These are phyloP conservation scores for Nemapogon koenigi DNA, from an alignment of 2,888 invertebrate species.

Conservation along the genomic window DNA sequence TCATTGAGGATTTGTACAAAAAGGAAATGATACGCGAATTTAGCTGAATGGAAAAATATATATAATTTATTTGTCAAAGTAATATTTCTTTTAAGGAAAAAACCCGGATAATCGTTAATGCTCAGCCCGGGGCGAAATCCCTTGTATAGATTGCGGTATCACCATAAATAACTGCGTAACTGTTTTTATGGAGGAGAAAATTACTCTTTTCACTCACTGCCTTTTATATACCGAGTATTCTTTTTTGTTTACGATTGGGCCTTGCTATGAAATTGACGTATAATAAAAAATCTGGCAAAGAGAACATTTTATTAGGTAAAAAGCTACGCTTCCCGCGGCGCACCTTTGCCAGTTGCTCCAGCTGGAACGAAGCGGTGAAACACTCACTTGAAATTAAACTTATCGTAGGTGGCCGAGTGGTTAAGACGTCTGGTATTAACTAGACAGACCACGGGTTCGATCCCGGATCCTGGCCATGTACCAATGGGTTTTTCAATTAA, in stretches of 20 bases:
- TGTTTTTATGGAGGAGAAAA: slow-evolving; percentile 56
- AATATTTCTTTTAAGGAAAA: slow-evolving; percentile 49
- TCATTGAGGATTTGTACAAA: neutral
- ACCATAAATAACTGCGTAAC: slow-evolving; percentile 59
- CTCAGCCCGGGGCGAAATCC: slow-evolving; percentile 50
- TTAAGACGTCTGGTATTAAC: no score
- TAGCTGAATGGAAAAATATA: slow-evolving; percentile 1
- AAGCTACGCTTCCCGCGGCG: neutral
- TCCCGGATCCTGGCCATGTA: no score
- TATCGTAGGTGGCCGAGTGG: no score
- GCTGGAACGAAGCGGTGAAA: no score
- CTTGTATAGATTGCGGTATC: slow-evolving; percentile 60
- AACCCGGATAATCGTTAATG: slow-evolving; percentile 56
- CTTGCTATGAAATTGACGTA: slow-evolving; percentile 7
- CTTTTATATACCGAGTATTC: slow-evolving; percentile 41
- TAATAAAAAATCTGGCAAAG: slow-evolving; percentile 9
- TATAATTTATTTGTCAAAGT: slow-evolving; percentile 47
- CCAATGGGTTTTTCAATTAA: no score
- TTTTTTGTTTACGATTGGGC: slow-evolving; percentile 37
- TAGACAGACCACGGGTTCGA: no score
- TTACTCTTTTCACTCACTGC: slow-evolving; percentile 40
- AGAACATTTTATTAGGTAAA: slow-evolving; percentile 8
- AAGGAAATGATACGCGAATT: neutral
- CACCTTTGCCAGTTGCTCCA: slow-evolving; percentile 1
- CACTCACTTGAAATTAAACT: no score